Evolutionary conservation across 1,140 invertebrate species (phyloP).

Genomic region (Atopsyche davidsoni): DNA sequence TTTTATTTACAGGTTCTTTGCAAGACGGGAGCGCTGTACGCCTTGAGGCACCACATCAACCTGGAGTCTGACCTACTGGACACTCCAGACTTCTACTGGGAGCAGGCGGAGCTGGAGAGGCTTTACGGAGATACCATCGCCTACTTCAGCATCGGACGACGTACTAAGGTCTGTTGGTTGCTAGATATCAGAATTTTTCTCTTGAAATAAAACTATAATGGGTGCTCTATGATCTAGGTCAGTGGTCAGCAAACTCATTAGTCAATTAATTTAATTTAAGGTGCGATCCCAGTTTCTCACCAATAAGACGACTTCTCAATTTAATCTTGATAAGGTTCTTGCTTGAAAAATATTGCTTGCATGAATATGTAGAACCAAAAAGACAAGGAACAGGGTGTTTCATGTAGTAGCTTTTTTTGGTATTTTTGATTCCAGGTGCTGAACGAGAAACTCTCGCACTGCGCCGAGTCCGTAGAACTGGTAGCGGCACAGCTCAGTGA

Average conservation of each 20-base stretch:
- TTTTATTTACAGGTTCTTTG: constrained; percentile 53
- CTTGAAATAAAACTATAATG: constrained; percentile 3
- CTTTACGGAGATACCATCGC: constrained; percentile 74
- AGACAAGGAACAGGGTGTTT: no score
- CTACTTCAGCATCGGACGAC: constrained; percentile 77
- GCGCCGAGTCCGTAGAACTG: constrained; percentile 82
- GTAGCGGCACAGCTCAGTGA: constrained; percentile 83
- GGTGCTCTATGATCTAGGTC: no score
- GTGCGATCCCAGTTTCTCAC: no score
- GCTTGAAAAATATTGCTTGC: no score
- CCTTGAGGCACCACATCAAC: constrained; percentile 83
- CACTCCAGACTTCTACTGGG: constrained; percentile 97
- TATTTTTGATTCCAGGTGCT: constrained; percentile 62
- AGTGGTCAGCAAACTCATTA: no score
- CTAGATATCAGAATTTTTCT: background rate
- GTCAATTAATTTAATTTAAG: no score
- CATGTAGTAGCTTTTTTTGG: no score
- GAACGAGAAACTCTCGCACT: constrained; percentile 92
- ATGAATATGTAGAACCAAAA: no score
- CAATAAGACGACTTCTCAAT: no score
- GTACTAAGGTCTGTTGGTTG: constrained; percentile 61
- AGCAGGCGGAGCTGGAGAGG: constrained; percentile 77
- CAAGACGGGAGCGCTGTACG: constrained; percentile 89
- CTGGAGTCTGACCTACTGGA: constrained; percentile 89
- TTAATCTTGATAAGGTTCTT: no score